Evolutionary conservation across 2,113 vertebrate species (phyloP).

Genomic region (Larimichthys polyactis): DNA sequence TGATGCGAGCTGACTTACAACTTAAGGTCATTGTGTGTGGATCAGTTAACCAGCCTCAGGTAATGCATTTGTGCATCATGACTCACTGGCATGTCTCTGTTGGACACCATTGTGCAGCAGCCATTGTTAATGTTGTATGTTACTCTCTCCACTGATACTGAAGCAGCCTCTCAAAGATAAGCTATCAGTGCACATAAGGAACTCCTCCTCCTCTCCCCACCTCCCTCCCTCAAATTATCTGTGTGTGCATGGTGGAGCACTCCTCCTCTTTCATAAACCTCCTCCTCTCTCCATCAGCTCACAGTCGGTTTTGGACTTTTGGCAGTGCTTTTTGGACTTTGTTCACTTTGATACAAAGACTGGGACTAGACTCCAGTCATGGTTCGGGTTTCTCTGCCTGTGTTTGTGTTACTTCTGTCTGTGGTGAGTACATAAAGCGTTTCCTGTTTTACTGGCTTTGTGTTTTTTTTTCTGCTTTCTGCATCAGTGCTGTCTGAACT

Average conservation of each 20-base stretch:
- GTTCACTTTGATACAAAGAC: background rate
- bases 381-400: background rate
- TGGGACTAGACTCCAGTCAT: slow-evolving; percentile 5
- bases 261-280: background rate
- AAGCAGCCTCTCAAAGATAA: no score
- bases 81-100: no score
- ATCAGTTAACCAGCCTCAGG: no score
- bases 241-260: background rate
- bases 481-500: background rate
- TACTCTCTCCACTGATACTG: no score
- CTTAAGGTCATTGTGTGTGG: no score
- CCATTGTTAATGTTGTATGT: no score
- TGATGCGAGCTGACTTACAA: no score
- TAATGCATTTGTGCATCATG: background rate
- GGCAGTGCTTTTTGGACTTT: background rate
- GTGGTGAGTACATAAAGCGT: slow-evolving; percentile 19
- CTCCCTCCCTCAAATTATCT: background rate
- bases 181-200: no score
- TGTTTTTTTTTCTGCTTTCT: background rate
- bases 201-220: no score
- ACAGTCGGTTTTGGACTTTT: background rate
- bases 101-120: no score
- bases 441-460: background rate
- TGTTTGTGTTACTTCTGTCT: slow-evolving; percentile 5
- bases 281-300: background rate